Base-by-base conservation (phyloP, 2,797 vertebrate species). In the Poecilia picta region DNA sequence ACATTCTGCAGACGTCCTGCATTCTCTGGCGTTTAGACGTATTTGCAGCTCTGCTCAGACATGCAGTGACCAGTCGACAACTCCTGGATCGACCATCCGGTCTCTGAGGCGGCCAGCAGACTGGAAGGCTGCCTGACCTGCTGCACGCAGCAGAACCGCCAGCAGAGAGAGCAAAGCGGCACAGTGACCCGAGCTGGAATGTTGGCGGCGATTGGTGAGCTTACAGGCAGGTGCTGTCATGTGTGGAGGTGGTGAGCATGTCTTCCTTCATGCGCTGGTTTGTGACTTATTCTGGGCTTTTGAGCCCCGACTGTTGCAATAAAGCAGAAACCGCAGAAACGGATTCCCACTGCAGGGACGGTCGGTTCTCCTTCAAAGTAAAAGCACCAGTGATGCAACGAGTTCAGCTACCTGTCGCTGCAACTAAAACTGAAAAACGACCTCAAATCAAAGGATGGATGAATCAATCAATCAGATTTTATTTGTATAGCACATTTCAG, bases 31-130 rank as follows among this genome's bases (percentile, higher is more conserved):
- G 78, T 83, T 87, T 79, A 81, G 88, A 87, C 87, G 88, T 82
- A 64, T 86, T 86, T 85, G 76, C 23, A 51, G 76, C 76, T 77
- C 36, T 74, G 81, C 20, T 47, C 74, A 72, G 77, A 89, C 86
- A 73, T 47, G 46, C 80, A 81, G 79, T 79, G 85, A 85, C 84
- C 80, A 81, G 85, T 86, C 88, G 84, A 90, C 85, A 88, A 81
- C 82, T 86, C 77, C 79, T 85, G 84, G 55, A 5, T 28, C 25
- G 0, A 28, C 25, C 7, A 0, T 25, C 51, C 3, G 20, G 80
- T 89, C 83, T 85, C 81, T 1, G 18, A 89, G 70, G 75, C 84
- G 78, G 83, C 86, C 66, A 25, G 39, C 36, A 68, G 36, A 13
- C 23, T 70, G 64, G 79, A 80, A 83, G 76, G 11, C 66, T 75